These are phyloP conservation scores for Leucophora obtusa DNA, from an alignment of 2,888 invertebrate species.

Conservation along the genomic window DNA sequence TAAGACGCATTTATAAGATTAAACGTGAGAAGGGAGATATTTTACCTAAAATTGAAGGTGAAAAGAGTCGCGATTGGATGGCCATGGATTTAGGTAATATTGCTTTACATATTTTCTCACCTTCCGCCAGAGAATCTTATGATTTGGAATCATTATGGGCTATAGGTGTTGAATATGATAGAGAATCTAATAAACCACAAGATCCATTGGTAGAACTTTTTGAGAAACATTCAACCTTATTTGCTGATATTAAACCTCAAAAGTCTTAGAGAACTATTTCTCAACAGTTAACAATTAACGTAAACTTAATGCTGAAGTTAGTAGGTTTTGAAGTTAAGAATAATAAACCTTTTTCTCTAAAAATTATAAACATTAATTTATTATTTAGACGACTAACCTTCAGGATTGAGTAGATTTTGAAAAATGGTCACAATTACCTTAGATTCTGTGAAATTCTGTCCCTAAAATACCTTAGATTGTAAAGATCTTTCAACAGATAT, in stretches of 20 bases:
- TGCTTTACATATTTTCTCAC: slow-evolving; percentile 91
- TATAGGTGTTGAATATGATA: slow-evolving; percentile 89
- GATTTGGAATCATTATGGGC: slow-evolving; percentile 96
- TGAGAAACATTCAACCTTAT: slow-evolving; percentile 83
- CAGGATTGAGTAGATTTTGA: too few relatives aligned
- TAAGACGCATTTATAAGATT: slow-evolving; percentile 87
- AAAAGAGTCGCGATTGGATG: slow-evolving; percentile 88
- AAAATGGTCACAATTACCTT: too few relatives aligned
- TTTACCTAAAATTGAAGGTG: slow-evolving; percentile 88
- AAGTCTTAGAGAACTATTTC: slow-evolving; percentile 22
- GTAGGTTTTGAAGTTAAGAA: too few relatives aligned
- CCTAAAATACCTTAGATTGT: too few relatives aligned
- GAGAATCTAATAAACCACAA: slow-evolving; percentile 81
- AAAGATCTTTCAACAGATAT: too few relatives aligned
- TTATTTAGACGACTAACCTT: too few relatives aligned
- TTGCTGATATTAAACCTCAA: slow-evolving; percentile 66
- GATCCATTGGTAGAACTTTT: slow-evolving; percentile 83
- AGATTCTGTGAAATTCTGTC: too few relatives aligned
- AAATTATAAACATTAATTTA: too few relatives aligned
- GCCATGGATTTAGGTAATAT: slow-evolving; percentile 96
- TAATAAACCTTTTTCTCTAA: too few relatives aligned
- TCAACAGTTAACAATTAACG: background rate
- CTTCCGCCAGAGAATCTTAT: slow-evolving; percentile 84
- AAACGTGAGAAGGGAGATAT: slow-evolving; percentile 83
- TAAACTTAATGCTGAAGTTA: too few relatives aligned